Evolutionary conservation across 2,888 invertebrate genomes (phyloP), one percentile per base, ranked within the genome.

Genomic region (Lithophane socia): DNA sequence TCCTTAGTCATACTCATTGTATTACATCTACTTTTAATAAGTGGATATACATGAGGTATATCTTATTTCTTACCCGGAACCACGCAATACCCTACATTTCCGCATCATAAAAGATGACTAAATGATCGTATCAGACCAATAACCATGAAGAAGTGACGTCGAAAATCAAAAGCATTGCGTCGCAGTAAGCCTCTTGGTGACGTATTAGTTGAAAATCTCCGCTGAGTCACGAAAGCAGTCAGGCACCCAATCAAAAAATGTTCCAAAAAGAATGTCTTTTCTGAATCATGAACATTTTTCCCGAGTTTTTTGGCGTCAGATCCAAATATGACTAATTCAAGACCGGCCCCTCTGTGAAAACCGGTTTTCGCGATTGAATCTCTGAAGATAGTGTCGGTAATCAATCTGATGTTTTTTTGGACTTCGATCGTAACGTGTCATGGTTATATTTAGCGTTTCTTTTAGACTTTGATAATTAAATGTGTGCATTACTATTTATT

Each of bases 171-270:
- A 73, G 2, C 10, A 52, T 9, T 63, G n/a, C 56, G 49, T n/a
- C 60, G 60, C 18, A 66, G 7, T 44, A 29, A 70, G 13, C 7
- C 5, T 37, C 7, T 37, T 13, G 1, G 12, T 64, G 52, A 80
- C 85, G 82, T 70, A 49, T 42, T 21, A 24, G 12, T 60, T 42
- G 37, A 67, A 81, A 72, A 84, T 18, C 21, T 56, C 67, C 9
- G 4, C 16, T 82, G 83, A 85, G 44, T 85, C 85, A 83, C 44
- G 12, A 21, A 16, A 1, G 12, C 7, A 47, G 29, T 54, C 29
- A 29, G 10, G 10, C 1, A 61, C 9, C 18, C 13, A 37, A 80
- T 73, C 60, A 65, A 70, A 37, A 52, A 54, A 44, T 24, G 9
- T 29, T 16, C 3, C 9, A 24, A 67, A 67, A 63, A 52, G 8